A percentile compares a stretch with the other conserved stretches of the same genome.
Evolutionary conservation across 2,797 vertebrate species (phyloP).

Genomic region (Todus mexicanus): DNA sequence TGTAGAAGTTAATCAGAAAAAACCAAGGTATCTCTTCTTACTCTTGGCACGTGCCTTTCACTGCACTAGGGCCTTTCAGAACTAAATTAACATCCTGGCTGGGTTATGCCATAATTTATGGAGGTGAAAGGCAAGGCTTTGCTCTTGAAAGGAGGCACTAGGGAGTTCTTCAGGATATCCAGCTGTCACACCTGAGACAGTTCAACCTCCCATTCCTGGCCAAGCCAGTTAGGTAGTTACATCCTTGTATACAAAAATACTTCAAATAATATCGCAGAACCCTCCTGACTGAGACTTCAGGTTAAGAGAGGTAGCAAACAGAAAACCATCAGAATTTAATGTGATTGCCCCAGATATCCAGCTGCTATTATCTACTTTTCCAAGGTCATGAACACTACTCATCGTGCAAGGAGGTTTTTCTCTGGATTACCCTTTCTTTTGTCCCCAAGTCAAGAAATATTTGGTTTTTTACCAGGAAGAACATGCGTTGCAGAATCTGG

Average conservation of each 20-base stretch:
- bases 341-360: not conserved
- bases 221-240: not conserved
- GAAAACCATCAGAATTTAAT: not conserved
- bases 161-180: not conserved
- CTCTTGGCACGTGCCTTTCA: not conserved
- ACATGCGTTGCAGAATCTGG: not conserved
- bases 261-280: not conserved
- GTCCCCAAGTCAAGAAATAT: not conserved
- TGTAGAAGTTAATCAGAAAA: slow-evolving; percentile 1
- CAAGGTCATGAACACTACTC: not conserved
- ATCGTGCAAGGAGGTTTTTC: not conserved
- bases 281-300: not conserved
- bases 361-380: not conserved
- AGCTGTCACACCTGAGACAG: not conserved
- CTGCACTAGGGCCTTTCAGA: not conserved
- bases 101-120: not conserved
- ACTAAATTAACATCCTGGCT: not conserved
- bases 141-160: not conserved
- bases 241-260: not conserved
- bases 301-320: not conserved
- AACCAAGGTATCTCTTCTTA: not conserved
- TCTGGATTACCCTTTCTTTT: not conserved
- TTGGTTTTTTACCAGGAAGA: not conserved
- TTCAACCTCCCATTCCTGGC: not conserved
- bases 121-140: not conserved